phyloP scores from a whole-genome alignment of 2,888 invertebrate species.

The Drosophila borborema region DNA sequence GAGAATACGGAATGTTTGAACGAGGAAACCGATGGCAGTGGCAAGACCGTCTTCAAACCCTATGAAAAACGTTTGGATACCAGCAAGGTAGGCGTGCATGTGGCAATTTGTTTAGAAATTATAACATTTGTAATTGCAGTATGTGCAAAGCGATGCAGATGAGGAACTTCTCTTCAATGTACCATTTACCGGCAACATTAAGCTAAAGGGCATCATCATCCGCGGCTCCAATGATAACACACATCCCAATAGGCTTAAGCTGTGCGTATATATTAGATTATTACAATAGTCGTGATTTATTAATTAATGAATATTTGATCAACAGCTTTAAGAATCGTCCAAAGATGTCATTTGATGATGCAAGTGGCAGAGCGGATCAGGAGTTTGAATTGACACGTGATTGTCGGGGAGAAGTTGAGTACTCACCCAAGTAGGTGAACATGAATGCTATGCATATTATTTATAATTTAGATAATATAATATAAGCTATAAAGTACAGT shows the following conservation, averaged over 20 bases:
- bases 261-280: constrained; percentile 88
- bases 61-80: constrained; percentile 94
- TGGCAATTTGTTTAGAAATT: not conserved
- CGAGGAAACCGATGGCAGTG: constrained; percentile 94
- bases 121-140: constrained; percentile 86
- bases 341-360: constrained; percentile 97
- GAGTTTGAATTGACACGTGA: constrained; percentile 95
- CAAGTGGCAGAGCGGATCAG: constrained; percentile 91
- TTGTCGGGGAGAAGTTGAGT: constrained; percentile 92
- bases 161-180: constrained; percentile 98
- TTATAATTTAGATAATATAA: not conserved
- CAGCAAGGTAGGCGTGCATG: constrained; percentile 87
- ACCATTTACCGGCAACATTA: constrained; percentile 98
- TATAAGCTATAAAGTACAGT: no score
- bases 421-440: constrained; percentile 91
- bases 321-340: constrained; percentile 96
- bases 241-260: constrained; percentile 94
- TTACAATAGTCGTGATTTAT: not conserved
- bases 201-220: constrained; percentile 96
- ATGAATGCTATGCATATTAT: not conserved
- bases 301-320: constrained; percentile 15
- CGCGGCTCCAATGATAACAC: constrained; percentile 94
- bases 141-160: constrained; percentile 98
- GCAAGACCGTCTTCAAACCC: constrained; percentile 95
- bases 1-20: constrained; percentile 96